Percentiles rank a stretch among this genome's conserved stretches.
phyloP scores from a whole-genome alignment of 1,140 invertebrate genomes.

The Drosophila parabipectinata region DNA sequence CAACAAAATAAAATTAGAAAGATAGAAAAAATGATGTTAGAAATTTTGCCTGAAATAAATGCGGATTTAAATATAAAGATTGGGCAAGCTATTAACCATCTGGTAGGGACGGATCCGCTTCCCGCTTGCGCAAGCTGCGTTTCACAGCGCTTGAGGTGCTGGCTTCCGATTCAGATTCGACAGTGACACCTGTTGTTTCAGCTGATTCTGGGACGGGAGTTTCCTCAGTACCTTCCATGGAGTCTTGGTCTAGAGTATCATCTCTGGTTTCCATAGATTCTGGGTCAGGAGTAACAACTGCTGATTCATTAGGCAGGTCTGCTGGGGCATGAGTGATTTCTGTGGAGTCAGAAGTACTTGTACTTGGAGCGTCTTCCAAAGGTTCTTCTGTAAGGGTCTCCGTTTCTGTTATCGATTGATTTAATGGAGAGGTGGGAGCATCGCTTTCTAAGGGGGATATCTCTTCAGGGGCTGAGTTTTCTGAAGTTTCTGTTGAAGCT shows the following conservation, averaged over 20 bases:
- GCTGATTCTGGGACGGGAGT: not conserved
- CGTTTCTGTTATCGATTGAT: not conserved
- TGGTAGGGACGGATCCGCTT: constrained; percentile 43
- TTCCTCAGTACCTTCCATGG: not conserved
- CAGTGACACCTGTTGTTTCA: constrained; percentile 71
- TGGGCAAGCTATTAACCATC: constrained; percentile 70
- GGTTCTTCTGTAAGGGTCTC: not conserved
- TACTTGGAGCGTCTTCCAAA: not conserved
- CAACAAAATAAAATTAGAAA: not conserved
- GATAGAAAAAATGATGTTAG: constrained; percentile 18
- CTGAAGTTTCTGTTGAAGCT: not conserved
- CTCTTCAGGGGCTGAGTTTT: not conserved
- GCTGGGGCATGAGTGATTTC: not conserved
- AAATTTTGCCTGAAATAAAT: not conserved
- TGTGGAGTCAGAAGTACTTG: not conserved
- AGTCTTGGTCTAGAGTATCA: not conserved
- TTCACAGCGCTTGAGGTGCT: constrained; percentile 21
- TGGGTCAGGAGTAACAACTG: too few relatives aligned
- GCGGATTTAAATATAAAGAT: constrained; percentile 4
- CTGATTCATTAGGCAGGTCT: not conserved
- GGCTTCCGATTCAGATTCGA: constrained; percentile 10
- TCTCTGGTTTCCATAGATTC: not conserved
- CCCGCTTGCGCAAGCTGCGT: constrained; percentile 32
- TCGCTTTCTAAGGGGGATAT: not conserved
- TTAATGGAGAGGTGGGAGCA: not conserved